Conservation (phyloP, 2,888 invertebrate species). For the Barypeithes pellucidus region DNA sequence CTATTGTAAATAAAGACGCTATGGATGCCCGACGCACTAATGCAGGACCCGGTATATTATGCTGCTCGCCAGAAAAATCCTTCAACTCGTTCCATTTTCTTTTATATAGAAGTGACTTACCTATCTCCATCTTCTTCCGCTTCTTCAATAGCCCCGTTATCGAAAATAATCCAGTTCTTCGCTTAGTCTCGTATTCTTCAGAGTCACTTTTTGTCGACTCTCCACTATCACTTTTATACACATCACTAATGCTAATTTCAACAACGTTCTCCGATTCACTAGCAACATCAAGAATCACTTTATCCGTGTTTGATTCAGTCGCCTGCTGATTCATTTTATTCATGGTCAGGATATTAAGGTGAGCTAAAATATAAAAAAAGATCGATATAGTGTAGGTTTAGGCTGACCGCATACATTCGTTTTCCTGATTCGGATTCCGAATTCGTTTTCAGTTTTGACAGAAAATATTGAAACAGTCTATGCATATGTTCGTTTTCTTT, state of each 20-base stretch:
- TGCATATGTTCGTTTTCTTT: too few species aligned
- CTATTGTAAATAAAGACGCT: too few species aligned
- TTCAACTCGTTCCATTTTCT: too few species aligned
- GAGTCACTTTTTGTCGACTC: constrained; percentile 28
- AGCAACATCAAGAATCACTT: not conserved
- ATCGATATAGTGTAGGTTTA: too few species aligned
- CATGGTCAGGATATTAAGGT: not conserved
- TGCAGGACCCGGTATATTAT: too few species aligned
- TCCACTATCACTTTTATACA: constrained; percentile 46
- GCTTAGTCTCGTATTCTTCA: constrained; percentile 27
- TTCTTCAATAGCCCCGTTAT: constrained; percentile 53
- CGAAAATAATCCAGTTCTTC: constrained; percentile 55
- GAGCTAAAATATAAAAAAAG: not conserved
- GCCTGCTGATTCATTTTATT: not conserved
- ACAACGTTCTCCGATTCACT: constrained; percentile 21
- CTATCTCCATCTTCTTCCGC: constrained; percentile 6
- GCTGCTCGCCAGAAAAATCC: too few species aligned
- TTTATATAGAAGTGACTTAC: too few species aligned
- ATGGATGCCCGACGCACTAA: too few species aligned
- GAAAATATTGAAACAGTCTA: too few species aligned
- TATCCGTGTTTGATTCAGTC: not conserved
- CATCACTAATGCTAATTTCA: constrained; percentile 34
- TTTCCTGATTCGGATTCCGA: too few species aligned
- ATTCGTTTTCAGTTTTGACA: too few species aligned
- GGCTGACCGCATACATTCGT: too few species aligned